These are phyloP conservation scores for Bombus fervidus DNA, from an alignment of 1,140 invertebrate species.

Conservation along the genomic window DNA sequence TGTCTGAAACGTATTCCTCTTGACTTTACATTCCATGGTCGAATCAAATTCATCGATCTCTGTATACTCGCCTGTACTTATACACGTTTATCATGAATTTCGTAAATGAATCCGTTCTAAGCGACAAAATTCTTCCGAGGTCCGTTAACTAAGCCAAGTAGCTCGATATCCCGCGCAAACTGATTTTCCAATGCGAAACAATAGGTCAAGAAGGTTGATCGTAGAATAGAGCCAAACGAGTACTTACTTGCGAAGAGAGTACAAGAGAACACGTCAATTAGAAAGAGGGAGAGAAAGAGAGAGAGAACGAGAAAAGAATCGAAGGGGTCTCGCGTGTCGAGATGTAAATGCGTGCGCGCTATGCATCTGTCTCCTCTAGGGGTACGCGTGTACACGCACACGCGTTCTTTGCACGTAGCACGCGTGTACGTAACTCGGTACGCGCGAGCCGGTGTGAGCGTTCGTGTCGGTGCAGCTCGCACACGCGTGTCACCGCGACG, in stretches of 20 bases:
- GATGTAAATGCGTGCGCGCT: slow-evolving; percentile 64
- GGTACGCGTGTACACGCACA: slow-evolving; percentile 53
- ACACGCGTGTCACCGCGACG: slow-evolving; percentile 30
- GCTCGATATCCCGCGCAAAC: slow-evolving; percentile 9
- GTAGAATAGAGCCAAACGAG: slow-evolving; percentile 28
- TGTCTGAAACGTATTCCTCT: too few relatives aligned
- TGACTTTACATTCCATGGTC: too few relatives aligned
- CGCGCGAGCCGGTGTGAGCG: slow-evolving; percentile 14
- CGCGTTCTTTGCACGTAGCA: slow-evolving; percentile 52
- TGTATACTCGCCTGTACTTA: background rate
- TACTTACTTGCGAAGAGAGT: background rate
- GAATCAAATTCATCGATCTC: too few relatives aligned
- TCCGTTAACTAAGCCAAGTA: background rate
- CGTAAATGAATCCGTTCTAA: background rate
- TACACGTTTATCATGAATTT: background rate
- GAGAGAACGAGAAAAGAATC: slow-evolving; percentile 33
- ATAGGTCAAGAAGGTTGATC: background rate
- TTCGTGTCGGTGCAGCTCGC: slow-evolving; percentile 18
- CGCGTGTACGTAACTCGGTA: slow-evolving; percentile 52
- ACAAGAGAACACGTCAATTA: background rate
- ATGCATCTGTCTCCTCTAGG: slow-evolving; percentile 67
- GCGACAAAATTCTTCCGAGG: background rate
- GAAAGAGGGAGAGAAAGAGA: background rate
- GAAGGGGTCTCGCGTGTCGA: slow-evolving; percentile 61
- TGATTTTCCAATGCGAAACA: slow-evolving; percentile 23